Conservation (phyloP, 2,797 vertebrate genomes). For the Chelon labrosus region DNA sequence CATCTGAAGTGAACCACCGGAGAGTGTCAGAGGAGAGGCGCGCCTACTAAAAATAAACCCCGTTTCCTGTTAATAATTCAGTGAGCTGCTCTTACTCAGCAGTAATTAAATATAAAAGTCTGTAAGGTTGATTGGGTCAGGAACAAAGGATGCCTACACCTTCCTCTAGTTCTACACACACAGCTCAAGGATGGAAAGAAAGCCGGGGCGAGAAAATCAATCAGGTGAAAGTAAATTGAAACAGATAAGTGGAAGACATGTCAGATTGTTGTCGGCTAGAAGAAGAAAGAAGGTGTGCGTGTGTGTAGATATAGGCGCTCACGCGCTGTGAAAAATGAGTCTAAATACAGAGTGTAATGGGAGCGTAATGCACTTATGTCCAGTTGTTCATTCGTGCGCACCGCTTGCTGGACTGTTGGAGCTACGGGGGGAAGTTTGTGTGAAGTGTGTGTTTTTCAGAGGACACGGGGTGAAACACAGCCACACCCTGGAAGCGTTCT, state of each 20-base stretch:
- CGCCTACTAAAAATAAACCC: slow-evolving; percentile 77
- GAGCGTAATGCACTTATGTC: slow-evolving; percentile 13
- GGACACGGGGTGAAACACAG: slow-evolving; percentile 59
- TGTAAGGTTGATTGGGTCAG: slow-evolving; percentile 83
- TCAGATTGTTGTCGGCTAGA: slow-evolving; percentile 36
- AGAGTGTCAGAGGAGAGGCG: slow-evolving; percentile 78
- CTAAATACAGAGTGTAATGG: slow-evolving; percentile 33
- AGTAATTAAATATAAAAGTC: slow-evolving; percentile 84
- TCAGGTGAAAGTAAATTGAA: slow-evolving; percentile 61
- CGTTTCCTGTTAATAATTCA: slow-evolving; percentile 84
- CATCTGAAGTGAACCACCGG: slow-evolving; percentile 68
- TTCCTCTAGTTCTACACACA: slow-evolving; percentile 62
- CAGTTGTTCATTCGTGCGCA: slow-evolving; percentile 31
- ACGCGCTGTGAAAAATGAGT: slow-evolving; percentile 8
- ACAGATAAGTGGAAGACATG: slow-evolving; percentile 52
- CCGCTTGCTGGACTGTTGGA: slow-evolving; percentile 44
- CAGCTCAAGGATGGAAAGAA: slow-evolving; percentile 60
- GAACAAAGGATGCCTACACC: slow-evolving; percentile 72
- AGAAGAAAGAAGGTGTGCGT: slow-evolving; percentile 5
- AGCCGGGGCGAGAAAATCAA: slow-evolving; percentile 61
- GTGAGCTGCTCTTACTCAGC: slow-evolving; percentile 77
- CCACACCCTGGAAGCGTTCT: slow-evolving; percentile 78
- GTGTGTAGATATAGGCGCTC: neutral
- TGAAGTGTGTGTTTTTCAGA: slow-evolving; percentile 38
- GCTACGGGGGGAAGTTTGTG: slow-evolving; percentile 32